Evolutionary conservation across 2,113 vertebrate genomes (phyloP).

Genomic region (Helogale parvula): DNA sequence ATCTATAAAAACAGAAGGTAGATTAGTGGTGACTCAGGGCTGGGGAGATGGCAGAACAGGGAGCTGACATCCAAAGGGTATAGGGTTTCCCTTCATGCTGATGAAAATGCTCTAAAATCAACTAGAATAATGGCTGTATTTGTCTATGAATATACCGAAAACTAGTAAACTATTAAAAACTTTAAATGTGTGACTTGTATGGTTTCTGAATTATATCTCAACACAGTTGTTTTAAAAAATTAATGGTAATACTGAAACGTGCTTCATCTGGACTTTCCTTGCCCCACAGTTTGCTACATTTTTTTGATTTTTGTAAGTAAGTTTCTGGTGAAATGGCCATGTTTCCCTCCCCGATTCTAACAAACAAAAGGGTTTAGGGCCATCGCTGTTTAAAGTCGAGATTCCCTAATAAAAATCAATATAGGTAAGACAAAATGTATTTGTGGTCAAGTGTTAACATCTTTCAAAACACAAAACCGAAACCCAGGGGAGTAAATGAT

Average conservation of each 20-base stretch:
- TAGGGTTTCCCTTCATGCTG: neutral
- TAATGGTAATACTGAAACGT: neutral
- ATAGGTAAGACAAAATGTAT: neutral
- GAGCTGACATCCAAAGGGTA: neutral
- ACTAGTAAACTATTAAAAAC: neutral
- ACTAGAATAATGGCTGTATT: neutral
- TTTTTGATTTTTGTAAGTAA: slow-evolving; percentile 8
- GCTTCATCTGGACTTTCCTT: neutral
- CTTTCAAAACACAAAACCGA: neutral
- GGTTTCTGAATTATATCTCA: neutral
- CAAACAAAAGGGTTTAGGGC: neutral
- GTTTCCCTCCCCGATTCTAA: neutral
- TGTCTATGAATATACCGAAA: neutral
- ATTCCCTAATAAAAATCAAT: slow-evolving; percentile 40
- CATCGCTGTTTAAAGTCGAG: neutral
- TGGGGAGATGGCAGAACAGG: neutral
- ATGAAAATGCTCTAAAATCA: slow-evolving; percentile 19
- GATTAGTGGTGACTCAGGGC: neutral
- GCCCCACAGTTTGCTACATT: neutral
- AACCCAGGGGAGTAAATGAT: neutral
- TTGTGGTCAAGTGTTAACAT: neutral
- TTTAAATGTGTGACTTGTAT: neutral
- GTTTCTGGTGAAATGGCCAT: slow-evolving; percentile 19
- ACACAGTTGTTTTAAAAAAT: neutral
- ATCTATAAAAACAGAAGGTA: neutral